These are phyloP conservation scores for Disparrhopalites patrizii DNA, from an alignment of 2,888 invertebrate genomes.

Conservation along the genomic window DNA sequence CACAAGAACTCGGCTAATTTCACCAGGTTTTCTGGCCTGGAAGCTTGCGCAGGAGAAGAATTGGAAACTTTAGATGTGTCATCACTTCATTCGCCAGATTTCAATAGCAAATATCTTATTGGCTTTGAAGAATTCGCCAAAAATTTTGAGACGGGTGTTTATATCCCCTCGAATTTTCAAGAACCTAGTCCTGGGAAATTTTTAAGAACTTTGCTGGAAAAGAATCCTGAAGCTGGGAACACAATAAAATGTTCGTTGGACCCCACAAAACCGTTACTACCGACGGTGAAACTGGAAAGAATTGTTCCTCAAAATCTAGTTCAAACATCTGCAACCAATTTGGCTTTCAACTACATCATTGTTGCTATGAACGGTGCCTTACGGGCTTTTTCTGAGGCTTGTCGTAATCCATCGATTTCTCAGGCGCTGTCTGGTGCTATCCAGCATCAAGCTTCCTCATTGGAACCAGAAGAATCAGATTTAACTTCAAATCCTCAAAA, in stretches of 20 bases:
- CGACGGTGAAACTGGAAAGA: neutral
- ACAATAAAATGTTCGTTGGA: too few relatives aligned
- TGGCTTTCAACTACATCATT: slow-evolving; percentile 10
- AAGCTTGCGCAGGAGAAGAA: neutral
- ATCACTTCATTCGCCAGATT: neutral
- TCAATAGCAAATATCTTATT: neutral
- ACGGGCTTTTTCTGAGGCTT: neutral
- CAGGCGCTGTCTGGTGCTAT: neutral
- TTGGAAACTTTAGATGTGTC: neutral
- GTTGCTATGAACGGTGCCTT: neutral
- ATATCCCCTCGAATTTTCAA: too few relatives aligned
- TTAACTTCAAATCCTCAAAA: too few relatives aligned
- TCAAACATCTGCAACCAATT: neutral
- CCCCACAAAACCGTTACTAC: too few relatives aligned
- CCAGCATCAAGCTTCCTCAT: neutral
- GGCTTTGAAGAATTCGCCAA: neutral
- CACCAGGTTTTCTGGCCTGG: neutral
- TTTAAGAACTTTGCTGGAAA: neutral
- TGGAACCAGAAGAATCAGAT: neutral
- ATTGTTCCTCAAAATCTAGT: neutral
- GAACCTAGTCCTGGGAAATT: too few relatives aligned
- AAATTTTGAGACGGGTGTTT: too few relatives aligned
- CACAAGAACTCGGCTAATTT: neutral
- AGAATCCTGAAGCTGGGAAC: too few relatives aligned
- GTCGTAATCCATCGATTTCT: slow-evolving; percentile 3